phyloP scores from a whole-genome alignment of 2,888 invertebrate genomes.

The Nomada fucata region DNA sequence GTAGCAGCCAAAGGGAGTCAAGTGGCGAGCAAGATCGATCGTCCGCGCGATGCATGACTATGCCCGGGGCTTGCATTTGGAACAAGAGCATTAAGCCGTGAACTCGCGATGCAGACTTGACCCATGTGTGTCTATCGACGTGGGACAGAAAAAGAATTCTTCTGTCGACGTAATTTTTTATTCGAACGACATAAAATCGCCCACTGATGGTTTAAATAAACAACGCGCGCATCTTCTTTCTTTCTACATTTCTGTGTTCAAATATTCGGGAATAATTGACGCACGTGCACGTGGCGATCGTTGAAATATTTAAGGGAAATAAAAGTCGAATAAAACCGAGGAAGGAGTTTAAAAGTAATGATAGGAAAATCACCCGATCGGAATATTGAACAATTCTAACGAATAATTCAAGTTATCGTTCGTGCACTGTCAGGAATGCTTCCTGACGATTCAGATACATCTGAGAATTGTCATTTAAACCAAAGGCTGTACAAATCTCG shows the following conservation, averaged over 20 bases:
- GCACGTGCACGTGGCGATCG: no score
- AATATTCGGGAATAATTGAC: background rate
- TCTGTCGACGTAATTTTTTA: slow-evolving; percentile 6
- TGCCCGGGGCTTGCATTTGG: slow-evolving; percentile 51
- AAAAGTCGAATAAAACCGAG: background rate
- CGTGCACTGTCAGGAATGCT: no score
- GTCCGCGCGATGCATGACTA: slow-evolving; percentile 49
- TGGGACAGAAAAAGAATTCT: background rate
- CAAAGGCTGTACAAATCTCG: no score
- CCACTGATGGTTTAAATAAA: background rate
- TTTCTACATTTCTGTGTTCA: no score
- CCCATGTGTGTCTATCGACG: slow-evolving; percentile 13
- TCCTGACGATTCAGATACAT: no score
- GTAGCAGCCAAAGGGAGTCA: slow-evolving; percentile 31
- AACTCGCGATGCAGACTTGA: slow-evolving; percentile 63
- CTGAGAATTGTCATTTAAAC: no score
- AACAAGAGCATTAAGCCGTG: slow-evolving; percentile 57
- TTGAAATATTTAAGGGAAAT: background rate
- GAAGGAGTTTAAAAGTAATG: slow-evolving; percentile 1
- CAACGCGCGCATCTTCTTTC: background rate
- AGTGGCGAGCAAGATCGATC: slow-evolving; percentile 62
- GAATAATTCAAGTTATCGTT: slow-evolving; percentile 17
- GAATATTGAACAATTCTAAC: background rate
- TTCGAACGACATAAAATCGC: background rate
- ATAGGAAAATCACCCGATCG: background rate